Evolutionary conservation across 2,797 vertebrate species (phyloP), one percentile per base, ranked within the genome.

Genomic region (Dendrocincla fuliginosa): DNA sequence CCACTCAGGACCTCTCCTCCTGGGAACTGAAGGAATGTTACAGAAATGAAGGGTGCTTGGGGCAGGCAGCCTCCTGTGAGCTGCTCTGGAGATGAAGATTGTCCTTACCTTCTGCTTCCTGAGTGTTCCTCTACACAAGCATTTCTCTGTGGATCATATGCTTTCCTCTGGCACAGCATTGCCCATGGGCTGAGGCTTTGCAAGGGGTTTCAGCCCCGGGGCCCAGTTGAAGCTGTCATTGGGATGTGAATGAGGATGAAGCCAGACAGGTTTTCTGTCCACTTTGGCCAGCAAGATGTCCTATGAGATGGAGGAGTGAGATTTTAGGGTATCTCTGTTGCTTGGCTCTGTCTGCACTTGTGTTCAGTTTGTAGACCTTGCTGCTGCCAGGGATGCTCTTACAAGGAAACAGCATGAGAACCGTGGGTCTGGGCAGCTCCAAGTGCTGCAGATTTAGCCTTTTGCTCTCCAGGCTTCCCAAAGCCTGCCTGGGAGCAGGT

Each of bases 401-500:
- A 30, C 6, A 61, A 35, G 60, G 57, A 67, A 22, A 13, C 10
- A 14, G 24, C 0, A 1, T 75, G 68, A 52, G 22, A 63, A 33
- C 19, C 1, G 0, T 28, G 19, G 46, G 60, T 46, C 73, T 56
- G 41, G 17, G 47, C 1, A 2, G 68, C 63, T 56, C 42, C 0
- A 0, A 4, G 23, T 70, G 52, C 84, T 65, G 55, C 32, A 37
- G 30, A 13, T 46, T 55, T 32, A 52, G 24, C 10, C 22, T 65
- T 33, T 41, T 73, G 65, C 33, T 50, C 46, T 81, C 44, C 16
- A 32, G 70, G 70, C 46, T 81, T 82, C 61, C 50, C 0, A 1
- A 22, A 55, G 33, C 2, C 0, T 41, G 13, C 19, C 35, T 59
- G 24, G 56, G 24, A 80, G 50, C 71, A 52, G 68, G 15, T 41